Conservation (phyloP, 2,113 vertebrate genomes). For the Tenebrosternarchus preto region DNA sequence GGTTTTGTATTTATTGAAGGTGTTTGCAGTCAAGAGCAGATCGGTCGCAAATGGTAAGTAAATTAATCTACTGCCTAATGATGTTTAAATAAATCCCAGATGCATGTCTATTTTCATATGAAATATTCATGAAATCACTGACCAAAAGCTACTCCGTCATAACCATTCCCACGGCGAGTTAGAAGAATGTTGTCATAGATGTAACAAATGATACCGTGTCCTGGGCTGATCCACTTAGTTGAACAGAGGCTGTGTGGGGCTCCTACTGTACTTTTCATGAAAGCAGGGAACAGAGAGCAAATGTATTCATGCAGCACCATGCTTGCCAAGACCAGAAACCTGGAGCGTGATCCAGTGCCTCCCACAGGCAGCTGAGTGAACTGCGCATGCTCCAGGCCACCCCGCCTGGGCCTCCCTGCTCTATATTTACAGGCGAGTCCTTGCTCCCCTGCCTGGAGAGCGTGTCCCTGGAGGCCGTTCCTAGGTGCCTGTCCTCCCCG, state of each 20-base stretch:
- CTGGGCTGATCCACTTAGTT: too few species aligned
- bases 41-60: slow-evolving; percentile 68
- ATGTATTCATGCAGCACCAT: neutral
- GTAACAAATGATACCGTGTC: too few species aligned
- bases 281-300: neutral
- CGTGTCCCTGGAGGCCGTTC: slow-evolving; percentile 56
- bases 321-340: neutral
- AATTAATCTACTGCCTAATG: neutral
- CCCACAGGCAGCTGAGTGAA: slow-evolving; percentile 1
- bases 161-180: too few species aligned
- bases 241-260: too few species aligned
- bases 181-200: too few species aligned
- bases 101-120: too few species aligned
- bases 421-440: slow-evolving; percentile 74
- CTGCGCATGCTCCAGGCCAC: neutral
- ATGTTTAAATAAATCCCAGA: too few species aligned
- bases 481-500: slow-evolving; percentile 39
- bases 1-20: slow-evolving; percentile 55
- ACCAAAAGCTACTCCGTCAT: too few species aligned
- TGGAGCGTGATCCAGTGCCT: slow-evolving; percentile 3
- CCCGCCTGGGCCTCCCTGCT: slow-evolving; percentile 16
- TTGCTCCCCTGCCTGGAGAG: slow-evolving; percentile 67
- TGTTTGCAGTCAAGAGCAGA: slow-evolving; percentile 65
- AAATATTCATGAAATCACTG: too few species aligned
- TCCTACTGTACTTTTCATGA: too few species aligned